Conservation (phyloP, 53 echinoderm and acorn worm species). For the Actinopyga echinites region DNA sequence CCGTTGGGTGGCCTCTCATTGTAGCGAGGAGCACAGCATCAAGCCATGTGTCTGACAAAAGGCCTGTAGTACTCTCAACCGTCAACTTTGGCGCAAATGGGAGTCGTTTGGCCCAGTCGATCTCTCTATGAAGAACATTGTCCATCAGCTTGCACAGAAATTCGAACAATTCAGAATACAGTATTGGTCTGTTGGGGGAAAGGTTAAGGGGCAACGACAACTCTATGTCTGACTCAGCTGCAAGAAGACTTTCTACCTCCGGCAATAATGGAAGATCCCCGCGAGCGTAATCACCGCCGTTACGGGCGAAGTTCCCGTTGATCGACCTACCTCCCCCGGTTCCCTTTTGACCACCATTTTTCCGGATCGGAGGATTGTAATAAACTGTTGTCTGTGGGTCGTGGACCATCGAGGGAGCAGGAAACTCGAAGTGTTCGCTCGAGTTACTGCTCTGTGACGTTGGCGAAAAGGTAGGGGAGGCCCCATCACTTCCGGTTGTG, state of each 20-base stretch:
- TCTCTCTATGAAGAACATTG: conserved; percentile 75
- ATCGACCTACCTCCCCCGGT: not conserved
- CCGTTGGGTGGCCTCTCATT: conserved; percentile 71
- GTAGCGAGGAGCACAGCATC: conserved; percentile 83
- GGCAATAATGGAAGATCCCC: conserved; percentile 69
- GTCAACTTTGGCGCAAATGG: conserved; percentile 69
- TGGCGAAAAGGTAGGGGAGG: conserved; percentile 94
- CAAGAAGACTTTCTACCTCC: conserved; percentile 84
- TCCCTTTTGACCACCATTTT: conserved; percentile 20
- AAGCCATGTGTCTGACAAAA: conserved; percentile 76
- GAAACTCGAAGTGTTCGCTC: conserved; percentile 75
- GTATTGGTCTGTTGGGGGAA: conserved; percentile 49
- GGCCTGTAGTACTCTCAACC: conserved; percentile 71
- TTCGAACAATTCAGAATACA: conserved; percentile 73
- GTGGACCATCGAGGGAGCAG: conserved; percentile 37
- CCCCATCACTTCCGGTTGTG: conserved; percentile 81
- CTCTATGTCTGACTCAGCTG: conserved; percentile 66
- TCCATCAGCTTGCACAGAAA: conserved; percentile 93
- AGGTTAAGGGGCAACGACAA: conserved; percentile 62
- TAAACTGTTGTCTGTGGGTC: conserved; percentile 9
- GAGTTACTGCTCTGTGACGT: conserved; percentile 71
- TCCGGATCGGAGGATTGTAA: conserved; percentile 25
- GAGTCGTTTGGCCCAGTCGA: conserved; percentile 86
- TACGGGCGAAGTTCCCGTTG: not conserved
- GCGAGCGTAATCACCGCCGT: conserved; percentile 3